Evolutionary conservation across 2,797 vertebrate genomes (phyloP).

Genomic region (Tenualosa thibaudeaui): DNA sequence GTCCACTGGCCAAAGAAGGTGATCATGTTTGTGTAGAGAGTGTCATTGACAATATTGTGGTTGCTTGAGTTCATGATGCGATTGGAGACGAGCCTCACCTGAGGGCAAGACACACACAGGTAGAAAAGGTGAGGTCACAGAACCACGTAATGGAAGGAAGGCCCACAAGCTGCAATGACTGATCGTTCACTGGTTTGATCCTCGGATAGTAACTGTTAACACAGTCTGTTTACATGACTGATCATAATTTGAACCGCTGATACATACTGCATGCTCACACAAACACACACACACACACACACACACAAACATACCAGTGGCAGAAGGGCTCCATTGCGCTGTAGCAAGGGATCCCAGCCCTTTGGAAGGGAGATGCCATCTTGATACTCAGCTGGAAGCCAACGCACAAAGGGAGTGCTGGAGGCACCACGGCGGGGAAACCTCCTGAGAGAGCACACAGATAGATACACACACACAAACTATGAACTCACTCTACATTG

Average conservation of each 20-base stretch:
- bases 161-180: neutral
- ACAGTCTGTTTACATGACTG: neutral
- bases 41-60: slow-evolving; percentile 67
- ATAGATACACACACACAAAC: neutral
- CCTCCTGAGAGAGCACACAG: slow-evolving; percentile 60
- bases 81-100: slow-evolving; percentile 89
- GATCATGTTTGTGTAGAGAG: slow-evolving; percentile 70
- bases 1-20: slow-evolving; percentile 88
- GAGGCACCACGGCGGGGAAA: slow-evolving; percentile 76
- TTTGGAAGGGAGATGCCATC: slow-evolving; percentile 79
- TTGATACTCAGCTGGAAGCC: slow-evolving; percentile 80
- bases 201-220: neutral
- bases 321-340: slow-evolving; percentile 75
- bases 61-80: slow-evolving; percentile 76
- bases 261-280: neutral
- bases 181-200: neutral
- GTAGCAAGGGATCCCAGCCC: slow-evolving; percentile 67
- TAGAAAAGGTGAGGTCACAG: neutral
- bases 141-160: neutral
- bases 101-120: neutral
- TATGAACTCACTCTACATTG: no score
- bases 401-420: slow-evolving; percentile 76
- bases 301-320: slow-evolving; percentile 74
- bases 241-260: neutral
- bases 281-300: neutral